Base-by-base conservation (phyloP, 2,797 vertebrate species). In the Siniperca undulata region DNA sequence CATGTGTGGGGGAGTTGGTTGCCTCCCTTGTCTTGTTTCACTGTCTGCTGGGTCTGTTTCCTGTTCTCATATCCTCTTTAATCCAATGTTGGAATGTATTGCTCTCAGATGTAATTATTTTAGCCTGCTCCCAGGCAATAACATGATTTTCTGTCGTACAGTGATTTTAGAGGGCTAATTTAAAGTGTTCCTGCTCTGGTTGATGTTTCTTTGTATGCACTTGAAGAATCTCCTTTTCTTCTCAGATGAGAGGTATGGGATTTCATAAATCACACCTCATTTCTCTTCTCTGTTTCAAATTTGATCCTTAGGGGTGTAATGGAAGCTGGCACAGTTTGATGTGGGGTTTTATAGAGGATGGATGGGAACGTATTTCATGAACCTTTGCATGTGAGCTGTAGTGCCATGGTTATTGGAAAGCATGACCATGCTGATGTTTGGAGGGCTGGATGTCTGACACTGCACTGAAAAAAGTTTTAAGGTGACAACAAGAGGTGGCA, bases 91-190 rank as follows among this genome's bases (percentile, higher is more conserved):
- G 56, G 55, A 80, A 80, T 80, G 62, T 78, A 71, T 85, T 82
- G 58, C 81, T 88, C 70, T 84, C 83, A 86, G 74, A 85, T 78
- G 79, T 81, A 90, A 93, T 93, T 90, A 90, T 84, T 87, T 83
- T 62, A 72, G 34, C 50, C 71, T 0, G n/a, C 85, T 87, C 73
- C 53, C 44, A 76, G 74, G 72, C 77, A 74, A 68, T 84, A 85
- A 86, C 52, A 56, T 66, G 59, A 80, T 91, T 88, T 88, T 82
- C 71, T 68, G 70, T 74, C 82, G 86, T 77, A 44, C 66, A 76
- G 66, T 75, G 87, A 81, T 88, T 81, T 90, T 58, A 73, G 58
- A 77, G 3, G 42, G 69, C 68, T 83, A 85, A 90, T 89, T 91
- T 91, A 30, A 85, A 84, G 70, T 85, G 83, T 72, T 40, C 40